phyloP scores from a whole-genome alignment of 2,888 invertebrate species.

The Keiferia lycopersicella region DNA sequence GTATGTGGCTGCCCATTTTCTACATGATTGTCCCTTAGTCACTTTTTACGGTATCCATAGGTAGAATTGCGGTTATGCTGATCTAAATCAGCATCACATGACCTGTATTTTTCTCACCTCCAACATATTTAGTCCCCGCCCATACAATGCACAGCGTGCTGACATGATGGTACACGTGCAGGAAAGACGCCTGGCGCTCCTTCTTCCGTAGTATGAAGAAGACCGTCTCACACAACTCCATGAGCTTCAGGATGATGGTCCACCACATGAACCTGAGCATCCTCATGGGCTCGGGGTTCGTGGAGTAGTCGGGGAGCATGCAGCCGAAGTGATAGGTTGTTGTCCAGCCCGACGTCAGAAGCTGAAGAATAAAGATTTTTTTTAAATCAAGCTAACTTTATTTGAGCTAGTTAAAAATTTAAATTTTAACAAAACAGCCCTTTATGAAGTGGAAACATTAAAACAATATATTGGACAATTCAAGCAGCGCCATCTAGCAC shows the following conservation, averaged over 20 bases:
- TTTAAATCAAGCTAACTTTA: no score
- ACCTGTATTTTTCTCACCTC: slow-evolving; percentile 81
- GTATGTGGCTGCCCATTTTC: no score
- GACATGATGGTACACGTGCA: slow-evolving; percentile 88
- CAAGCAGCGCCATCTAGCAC: no score
- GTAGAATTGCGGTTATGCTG: no score
- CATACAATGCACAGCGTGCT: slow-evolving; percentile 82
- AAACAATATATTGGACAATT: no score
- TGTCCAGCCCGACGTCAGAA: slow-evolving; percentile 84
- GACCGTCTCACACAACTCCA: slow-evolving; percentile 85
- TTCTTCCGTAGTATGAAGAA: slow-evolving; percentile 88
- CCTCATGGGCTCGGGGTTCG: slow-evolving; percentile 82
- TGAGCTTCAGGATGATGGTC: slow-evolving; percentile 83
- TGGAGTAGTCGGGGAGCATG: slow-evolving; percentile 86
- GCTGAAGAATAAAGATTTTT: slow-evolving; percentile 55
- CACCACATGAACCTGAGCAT: slow-evolving; percentile 82
- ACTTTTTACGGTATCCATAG: no score
- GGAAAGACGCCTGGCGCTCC: slow-evolving; percentile 84
- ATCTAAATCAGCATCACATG: no score
- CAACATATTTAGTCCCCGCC: slow-evolving; percentile 82
- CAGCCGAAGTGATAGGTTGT: slow-evolving; percentile 84
- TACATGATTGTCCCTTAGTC: no score
- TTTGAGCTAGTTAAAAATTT: no score
- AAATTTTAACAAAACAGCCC: no score
- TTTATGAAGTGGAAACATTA: no score